phyloP scores from a whole-genome alignment of 2,113 vertebrate species.

The Corydoras sp. region DNA sequence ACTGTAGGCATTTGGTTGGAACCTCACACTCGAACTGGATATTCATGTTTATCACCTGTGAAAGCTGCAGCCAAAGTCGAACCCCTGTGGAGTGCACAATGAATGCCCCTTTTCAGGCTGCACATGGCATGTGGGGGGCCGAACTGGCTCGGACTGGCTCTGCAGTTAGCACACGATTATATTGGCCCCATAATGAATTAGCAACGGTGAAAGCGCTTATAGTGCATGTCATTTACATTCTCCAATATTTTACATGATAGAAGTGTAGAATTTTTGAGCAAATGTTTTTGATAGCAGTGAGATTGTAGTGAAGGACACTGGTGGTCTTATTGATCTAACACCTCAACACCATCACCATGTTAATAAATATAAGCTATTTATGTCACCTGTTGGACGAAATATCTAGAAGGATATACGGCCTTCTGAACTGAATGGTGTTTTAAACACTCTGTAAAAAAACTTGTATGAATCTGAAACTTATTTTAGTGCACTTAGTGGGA shows the following conservation, averaged over 20 bases:
- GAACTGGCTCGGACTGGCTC: constrained; percentile 6
- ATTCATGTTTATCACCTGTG: constrained; percentile 55
- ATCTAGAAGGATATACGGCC: not conserved
- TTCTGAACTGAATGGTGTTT: not conserved
- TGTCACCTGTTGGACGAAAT: not conserved
- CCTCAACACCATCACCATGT: not conserved
- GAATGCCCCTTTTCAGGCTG: constrained; percentile 9
- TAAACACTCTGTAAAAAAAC: not conserved
- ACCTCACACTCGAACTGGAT: constrained; percentile 40
- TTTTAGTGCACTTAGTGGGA: not conserved
- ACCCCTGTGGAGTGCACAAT: constrained; percentile 41
- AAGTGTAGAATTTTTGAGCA: not conserved
- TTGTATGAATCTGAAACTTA: not conserved
- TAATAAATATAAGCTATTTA: not conserved
- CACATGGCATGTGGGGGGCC: not conserved
- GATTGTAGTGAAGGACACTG: not conserved
- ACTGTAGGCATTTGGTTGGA: constrained; percentile 27
- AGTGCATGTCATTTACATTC: constrained; percentile 8
- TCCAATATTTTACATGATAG: not conserved
- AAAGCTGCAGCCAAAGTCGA: constrained; percentile 71
- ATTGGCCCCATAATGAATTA: constrained; percentile 11
- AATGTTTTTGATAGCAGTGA: not conserved
- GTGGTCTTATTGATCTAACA: not conserved
- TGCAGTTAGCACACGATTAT: not conserved
- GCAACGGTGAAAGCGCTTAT: not conserved